Evolutionary conservation across 64 coral and sea anemone species (phyloP).

Genomic region (Dendrophyllia cribrosa): DNA sequence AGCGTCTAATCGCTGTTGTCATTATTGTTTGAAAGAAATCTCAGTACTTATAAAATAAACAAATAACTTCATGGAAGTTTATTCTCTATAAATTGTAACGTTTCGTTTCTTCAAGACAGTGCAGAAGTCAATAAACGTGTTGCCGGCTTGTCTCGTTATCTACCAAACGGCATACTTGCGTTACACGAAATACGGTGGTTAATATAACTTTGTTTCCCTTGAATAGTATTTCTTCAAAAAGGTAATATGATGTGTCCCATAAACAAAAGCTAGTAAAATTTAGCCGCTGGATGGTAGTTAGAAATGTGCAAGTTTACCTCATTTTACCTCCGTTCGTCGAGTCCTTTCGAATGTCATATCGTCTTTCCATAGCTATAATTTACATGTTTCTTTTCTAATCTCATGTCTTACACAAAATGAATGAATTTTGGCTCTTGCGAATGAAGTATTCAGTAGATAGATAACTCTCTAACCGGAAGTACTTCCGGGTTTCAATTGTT

Average conservation of each 20-base stretch:
- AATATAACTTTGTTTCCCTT: too few species aligned
- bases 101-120: too few species aligned
- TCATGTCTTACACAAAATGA: neutral
- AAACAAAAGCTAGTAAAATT: neutral
- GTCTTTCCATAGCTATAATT: neutral
- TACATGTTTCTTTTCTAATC: neutral
- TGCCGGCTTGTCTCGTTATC: too few species aligned
- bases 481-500: neutral
- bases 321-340: neutral
- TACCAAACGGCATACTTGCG: neutral
- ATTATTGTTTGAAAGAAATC: too few species aligned
- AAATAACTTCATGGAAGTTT: too few species aligned
- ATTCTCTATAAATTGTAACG: too few species aligned
- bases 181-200: neutral
- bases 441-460: neutral
- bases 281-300: neutral
- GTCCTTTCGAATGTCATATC: neutral
- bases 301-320: neutral
- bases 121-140: too few species aligned
- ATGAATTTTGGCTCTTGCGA: neutral
- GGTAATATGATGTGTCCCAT: neutral
- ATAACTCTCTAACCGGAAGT: neutral
- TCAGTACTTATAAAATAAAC: too few species aligned
- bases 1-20: too few species aligned
- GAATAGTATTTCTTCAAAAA: too few species aligned